Evolutionary conservation across 2,113 vertebrate genomes (phyloP).

Genomic region (Nesoenas mayeri): DNA sequence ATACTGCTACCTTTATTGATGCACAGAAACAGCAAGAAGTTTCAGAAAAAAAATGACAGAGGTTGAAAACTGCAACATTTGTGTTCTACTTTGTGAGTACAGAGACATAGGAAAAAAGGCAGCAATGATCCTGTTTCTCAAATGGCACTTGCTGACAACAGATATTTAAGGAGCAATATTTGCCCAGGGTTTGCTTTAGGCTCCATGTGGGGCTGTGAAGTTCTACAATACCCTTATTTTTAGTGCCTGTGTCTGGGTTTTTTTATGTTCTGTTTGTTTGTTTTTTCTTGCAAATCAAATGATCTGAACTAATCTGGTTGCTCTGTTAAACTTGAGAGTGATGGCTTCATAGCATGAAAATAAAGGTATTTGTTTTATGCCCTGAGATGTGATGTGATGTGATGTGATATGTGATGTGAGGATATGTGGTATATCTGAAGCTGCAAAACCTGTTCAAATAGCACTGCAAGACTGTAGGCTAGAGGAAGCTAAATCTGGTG

Average conservation of each 20-base stretch:
- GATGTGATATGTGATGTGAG: background rate
- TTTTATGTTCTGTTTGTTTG: no score
- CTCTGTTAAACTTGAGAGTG: background rate
- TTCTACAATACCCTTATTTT: background rate
- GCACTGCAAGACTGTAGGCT: background rate
- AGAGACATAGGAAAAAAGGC: background rate
- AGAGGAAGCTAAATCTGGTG: background rate
- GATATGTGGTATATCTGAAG: background rate
- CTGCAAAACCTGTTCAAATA: background rate
- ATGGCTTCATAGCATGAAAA: background rate
- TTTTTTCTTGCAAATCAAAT: background rate
- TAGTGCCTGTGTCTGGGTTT: background rate
- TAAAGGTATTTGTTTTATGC: background rate
- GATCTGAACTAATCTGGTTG: background rate
- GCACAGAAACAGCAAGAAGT: conserved; percentile 23
- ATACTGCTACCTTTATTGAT: conserved; percentile 9
- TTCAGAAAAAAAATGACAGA: background rate
- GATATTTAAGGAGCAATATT: background rate
- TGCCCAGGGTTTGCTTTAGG: background rate
- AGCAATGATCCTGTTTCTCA: background rate
- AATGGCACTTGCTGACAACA: background rate
- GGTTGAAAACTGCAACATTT: background rate
- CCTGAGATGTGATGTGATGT: background rate
- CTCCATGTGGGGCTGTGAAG: background rate
- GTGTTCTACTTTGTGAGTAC: background rate